These are phyloP conservation scores for Peromyscus polionotus DNA, from an alignment of 2,113 vertebrate genomes.

Conservation along the genomic window DNA sequence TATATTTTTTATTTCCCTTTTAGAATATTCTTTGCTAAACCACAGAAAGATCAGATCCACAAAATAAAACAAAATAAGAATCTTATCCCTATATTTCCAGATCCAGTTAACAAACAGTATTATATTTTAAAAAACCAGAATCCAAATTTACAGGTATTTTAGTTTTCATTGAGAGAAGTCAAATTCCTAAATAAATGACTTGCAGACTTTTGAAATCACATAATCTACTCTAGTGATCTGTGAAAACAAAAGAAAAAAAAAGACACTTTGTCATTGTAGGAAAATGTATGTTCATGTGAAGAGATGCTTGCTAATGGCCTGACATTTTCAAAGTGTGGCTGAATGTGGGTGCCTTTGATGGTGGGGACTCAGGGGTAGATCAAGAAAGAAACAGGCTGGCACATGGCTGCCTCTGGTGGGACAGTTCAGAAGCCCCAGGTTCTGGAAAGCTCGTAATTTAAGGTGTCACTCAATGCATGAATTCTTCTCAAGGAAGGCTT, in stretches of 20 bases:
- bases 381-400: rapidly evolving
- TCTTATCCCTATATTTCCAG: neutral
- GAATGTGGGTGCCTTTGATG: rapidly evolving
- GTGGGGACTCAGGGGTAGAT: rapidly evolving
- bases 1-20: neutral
- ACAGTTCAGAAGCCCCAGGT: neutral
- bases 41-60: neutral
- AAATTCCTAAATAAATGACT: constrained; percentile 11
- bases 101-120: neutral
- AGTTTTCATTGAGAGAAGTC: neutral
- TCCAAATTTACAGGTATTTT: constrained; percentile 7
- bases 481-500: neutral
- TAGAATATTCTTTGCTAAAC: neutral
- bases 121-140: neutral
- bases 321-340: rapidly evolving
- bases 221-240: neutral
- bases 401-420: neutral
- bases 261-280: neutral
- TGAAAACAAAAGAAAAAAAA: neutral
- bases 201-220: neutral
- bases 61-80: neutral
- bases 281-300: neutral
- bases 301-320: neutral
- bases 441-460: neutral
- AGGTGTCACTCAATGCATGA: neutral